A percentile compares a stretch with the other conserved stretches of the same genome.
Evolutionary conservation across 2,113 vertebrate species (phyloP).

Genomic region (Myocastor coypus): DNA sequence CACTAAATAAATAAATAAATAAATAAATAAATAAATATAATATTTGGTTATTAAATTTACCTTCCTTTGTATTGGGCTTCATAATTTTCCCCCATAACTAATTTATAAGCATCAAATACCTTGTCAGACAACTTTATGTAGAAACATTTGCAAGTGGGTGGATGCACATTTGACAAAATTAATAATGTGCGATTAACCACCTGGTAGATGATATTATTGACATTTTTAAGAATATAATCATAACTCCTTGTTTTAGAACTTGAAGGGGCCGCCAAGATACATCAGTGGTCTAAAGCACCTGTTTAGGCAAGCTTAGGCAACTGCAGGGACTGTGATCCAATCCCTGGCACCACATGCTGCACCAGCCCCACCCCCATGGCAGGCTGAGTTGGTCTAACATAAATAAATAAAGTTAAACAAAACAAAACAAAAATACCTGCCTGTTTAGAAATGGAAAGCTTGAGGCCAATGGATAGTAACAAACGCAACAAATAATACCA

Average conservation of each 20-base stretch:
- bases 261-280: no score
- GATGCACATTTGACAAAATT: background rate
- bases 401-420: no score
- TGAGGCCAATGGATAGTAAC: background rate
- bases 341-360: no score
- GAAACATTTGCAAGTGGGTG: background rate
- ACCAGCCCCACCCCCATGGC: no score
- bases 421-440: no score
- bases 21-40: no score
- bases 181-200: background rate
- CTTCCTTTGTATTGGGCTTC: background rate
- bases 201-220: background rate
- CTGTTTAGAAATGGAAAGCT: no score
- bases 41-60: background rate
- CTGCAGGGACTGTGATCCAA: no score
- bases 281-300: no score
- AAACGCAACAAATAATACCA: background rate
- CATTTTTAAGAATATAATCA: background rate
- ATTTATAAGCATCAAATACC: background rate
- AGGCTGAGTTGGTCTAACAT: no score
- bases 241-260: background rate
- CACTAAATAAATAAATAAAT: no score
- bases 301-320: no score
- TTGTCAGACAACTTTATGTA: background rate
- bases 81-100: background rate